Evolutionary conservation across 2,113 vertebrate species (phyloP).

Genomic region (Hypomesus transpacificus): DNA sequence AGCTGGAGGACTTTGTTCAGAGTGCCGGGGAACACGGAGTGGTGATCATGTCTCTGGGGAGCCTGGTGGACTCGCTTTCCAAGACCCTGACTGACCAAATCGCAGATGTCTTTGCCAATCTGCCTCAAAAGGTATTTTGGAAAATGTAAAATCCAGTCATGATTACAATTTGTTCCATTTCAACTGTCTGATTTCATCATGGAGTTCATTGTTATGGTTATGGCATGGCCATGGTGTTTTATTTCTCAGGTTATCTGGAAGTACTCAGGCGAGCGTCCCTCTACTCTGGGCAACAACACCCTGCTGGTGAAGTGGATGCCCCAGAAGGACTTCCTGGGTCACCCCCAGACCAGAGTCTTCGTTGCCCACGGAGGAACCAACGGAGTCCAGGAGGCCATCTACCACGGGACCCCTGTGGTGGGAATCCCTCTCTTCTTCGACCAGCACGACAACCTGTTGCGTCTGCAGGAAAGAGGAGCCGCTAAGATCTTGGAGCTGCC

Average conservation of each 20-base stretch:
- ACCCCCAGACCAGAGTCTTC: constrained; percentile 8
- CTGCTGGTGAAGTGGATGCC: constrained; percentile 7
- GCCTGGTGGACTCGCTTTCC: not conserved
- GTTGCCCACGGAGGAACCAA: constrained; percentile 10
- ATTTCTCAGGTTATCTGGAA: constrained; percentile 10
- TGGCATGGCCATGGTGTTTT: too few relatives aligned
- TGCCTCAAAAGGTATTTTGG: too few relatives aligned
- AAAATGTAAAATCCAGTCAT: too few relatives aligned
- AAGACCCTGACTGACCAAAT: too few relatives aligned
- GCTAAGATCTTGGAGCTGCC: constrained; percentile 1
- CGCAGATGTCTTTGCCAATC: too few relatives aligned
- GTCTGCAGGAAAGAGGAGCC: not conserved
- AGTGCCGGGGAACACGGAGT: constrained; percentile 12
- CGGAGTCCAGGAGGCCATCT: constrained; percentile 7
- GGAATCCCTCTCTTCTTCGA: constrained; percentile 9
- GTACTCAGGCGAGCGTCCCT: not conserved
- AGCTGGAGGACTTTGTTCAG: constrained; percentile 13
- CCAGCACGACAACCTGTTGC: constrained; percentile 7
- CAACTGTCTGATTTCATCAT: too few relatives aligned
- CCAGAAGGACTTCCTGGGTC: constrained; percentile 7
- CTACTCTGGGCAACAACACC: constrained; percentile 10
- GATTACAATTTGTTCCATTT: not conserved
- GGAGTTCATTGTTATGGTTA: too few relatives aligned
- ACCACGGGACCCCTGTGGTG: constrained; percentile 1
- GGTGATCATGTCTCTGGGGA: not conserved